Base-by-base conservation (phyloP, 2,888 invertebrate species). In the Drosophila multiciliata region DNA sequence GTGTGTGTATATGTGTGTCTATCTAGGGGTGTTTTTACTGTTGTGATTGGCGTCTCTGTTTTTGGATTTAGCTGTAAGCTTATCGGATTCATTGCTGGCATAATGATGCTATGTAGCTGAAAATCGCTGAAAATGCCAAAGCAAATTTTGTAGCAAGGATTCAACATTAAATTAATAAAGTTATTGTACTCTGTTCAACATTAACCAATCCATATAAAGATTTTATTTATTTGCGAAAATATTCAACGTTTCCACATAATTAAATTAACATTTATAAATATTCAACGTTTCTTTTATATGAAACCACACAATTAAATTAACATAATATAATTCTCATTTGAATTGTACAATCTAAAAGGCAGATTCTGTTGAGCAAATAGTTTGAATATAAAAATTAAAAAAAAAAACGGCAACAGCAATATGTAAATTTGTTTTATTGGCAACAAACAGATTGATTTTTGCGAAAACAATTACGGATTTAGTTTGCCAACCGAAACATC, bases 11-110 rank as follows among this genome's bases (percentile, higher is more conserved):
- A n/a, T n/a, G 49, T 57, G 57, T 32, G 29, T 36, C 5, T 60
- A 60, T 60, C 42, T 26, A 45, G 58, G 32, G 68, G n/a, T 36
- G 49, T 42, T 35, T 40, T 8, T 66, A 68, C 60, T 80, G 63
- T 67, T 73, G 66, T 68, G 71, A 81, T 82, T 81, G 82, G 61
- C 82, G 70, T 82, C 76, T 70, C 62, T 67, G 72, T 69, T 78
- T 78, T 65, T 49, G 82, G 84, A 79, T 90, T 87, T 77, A 68
- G 75, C 89, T 77, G 68, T 82, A 89, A 87, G 87, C 89, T 90
- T 89, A 90, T 87, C 89, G 75, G 84, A 87, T 89, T 81, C 90
- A 90, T 89, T 75, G 87, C 82, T 59, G 58, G 84, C 84, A 83
- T 81, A 87, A 86, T 90, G 84, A 89, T 75, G 75, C 68, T 57